Base-by-base conservation (phyloP, 2,888 invertebrate species). In the Dryomyza anilis region DNA sequence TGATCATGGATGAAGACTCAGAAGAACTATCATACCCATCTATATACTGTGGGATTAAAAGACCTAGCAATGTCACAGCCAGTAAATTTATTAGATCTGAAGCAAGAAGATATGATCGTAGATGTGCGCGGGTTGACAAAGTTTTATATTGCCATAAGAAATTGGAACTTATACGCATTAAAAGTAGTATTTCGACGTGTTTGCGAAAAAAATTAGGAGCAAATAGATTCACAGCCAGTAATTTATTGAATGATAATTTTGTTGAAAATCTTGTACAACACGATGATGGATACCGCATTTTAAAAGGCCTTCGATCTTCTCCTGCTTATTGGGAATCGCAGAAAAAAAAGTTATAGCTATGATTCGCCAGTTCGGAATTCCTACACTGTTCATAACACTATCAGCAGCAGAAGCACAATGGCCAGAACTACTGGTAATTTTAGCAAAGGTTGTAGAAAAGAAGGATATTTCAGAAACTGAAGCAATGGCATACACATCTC, bases 251-350 rank as follows among this genome's bases (percentile, higher is more conserved):
- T 23, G 64, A 66, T 1, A 50, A 33, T n/a, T 63, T 55, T 52
- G 30, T 67, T 14, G 29, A 65, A 16, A 57, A 48, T 30, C 8
- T 66, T 21, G 50, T 66, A 19, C 63, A 63, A 25, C 64, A 66
- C 12, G 52, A 66, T 46, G 66, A 68, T 25, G 64, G 67, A 1
- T 67, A 39, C 21, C 27, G 59, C 27, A 58, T 62, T 21, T 27
- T 67, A 16, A 64, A 69, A 33, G 64, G 64, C 8, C 43, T 67
- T 25, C 46, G 69, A 3, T 68, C 65, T 6, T 69, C 69, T 25
- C 60, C 70, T 12, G 69, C 67, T 45, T 69, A 68, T 27, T 70
- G 69, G 66, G 70, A 70, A 65, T 59, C 62, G 46, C 67, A 70
- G 12, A 63, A 67, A 14, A 64, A 45, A 63, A 64, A 45, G 65